Base-by-base conservation (phyloP, 2,797 vertebrate species). In the Pogoniulus pusillus region DNA sequence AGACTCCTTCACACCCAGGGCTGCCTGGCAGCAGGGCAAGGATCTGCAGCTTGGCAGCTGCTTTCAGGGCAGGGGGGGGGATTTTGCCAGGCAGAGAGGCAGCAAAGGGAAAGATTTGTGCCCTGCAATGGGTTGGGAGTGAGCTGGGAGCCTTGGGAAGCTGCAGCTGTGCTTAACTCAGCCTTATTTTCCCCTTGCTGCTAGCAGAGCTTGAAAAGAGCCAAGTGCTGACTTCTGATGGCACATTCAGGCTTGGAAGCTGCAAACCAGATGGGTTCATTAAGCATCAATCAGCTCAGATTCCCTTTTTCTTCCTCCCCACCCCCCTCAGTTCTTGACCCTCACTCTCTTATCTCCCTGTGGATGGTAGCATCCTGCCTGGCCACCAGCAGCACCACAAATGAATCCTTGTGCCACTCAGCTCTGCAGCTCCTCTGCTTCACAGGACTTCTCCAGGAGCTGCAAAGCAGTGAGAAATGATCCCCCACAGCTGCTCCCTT, bases 101-200 rank as follows among this genome's bases (percentile, higher is more conserved):
- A 76, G 85, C 45, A 53, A 77, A 86, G 16, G 74, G 83, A 45
- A 80, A 35, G 71, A 41, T 71, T 85, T 77, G 90, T 88, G 91
- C 82, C 93, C 86, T 49, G 87, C 87, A 72, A 82, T 53, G 87
- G 93, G 93, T 69, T 90, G 51, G 20, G 88, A 83, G 86, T 70
- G 62, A 65, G 78, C 90, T 90, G 72, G 23, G 27, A 92, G 93
- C 37, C 10, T 70, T 91, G 27, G 62, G 64, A 63, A 90, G 91
- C 93, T 88, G 90, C 93, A 91, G 94, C 93, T 94, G 81, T 85
- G 93, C 93, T 95, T 80, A 59, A 22, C 47, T 43, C 78, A 35
- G 49, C 82, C 91, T 92, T 90, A 79, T 91, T 95, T 93, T 96
- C 96, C 88, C 91, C 86, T 89, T 82, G 86, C 93, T 93, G 84